Base-by-base conservation (phyloP, 2,113 vertebrate genomes). In the Microtus richardsoni region DNA sequence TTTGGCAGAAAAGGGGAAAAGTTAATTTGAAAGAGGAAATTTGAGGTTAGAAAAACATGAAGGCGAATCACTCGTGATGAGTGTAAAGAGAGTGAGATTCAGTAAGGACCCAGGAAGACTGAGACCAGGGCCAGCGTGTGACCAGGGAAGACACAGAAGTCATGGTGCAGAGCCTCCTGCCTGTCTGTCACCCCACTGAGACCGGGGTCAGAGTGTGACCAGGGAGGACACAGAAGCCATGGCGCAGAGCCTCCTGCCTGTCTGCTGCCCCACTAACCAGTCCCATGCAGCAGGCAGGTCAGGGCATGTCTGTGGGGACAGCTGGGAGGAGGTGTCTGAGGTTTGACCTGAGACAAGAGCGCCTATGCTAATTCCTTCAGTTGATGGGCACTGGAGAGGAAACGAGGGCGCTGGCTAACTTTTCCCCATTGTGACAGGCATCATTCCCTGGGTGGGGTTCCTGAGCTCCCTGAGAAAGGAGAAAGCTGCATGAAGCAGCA, bases 11-110 rank as follows among this genome's bases (percentile, higher is more conserved):
- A 54, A 91, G 44, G 66, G 89, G 74, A 96, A 96, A 93, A 95
- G 89, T 95, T 79, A 9, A 90, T 85, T 47, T 94, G 89, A 96
- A 93, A 97, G 90, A 94, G 96, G 96, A 97, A 97, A 97, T 70
- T 47, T 91, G 93, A 97, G 93, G 70, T 94, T 92, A 97, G 87
- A 80, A 91, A 91, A 92, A 88, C 77, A 88, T 49, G 94, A 95
- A 94, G 52, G 79, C 75, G 68, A 73, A 89, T 95, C n/a, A 47
- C 88, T 95, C 36, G 33, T 44, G 77, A 97, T 88, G 87, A 90
- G 52, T 73, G 71, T 62, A 79, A 47, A 68, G 58, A 21, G 13
- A 88, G 36, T 24, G 80, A 88, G 66, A 82, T 64, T 96, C 90
- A 96, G 44, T 79, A 92, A 93, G 49, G 86, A 95, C 24, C 52